Evolutionary conservation across 2,888 invertebrate genomes (phyloP).

Genomic region (Drosophila prolongata): DNA sequence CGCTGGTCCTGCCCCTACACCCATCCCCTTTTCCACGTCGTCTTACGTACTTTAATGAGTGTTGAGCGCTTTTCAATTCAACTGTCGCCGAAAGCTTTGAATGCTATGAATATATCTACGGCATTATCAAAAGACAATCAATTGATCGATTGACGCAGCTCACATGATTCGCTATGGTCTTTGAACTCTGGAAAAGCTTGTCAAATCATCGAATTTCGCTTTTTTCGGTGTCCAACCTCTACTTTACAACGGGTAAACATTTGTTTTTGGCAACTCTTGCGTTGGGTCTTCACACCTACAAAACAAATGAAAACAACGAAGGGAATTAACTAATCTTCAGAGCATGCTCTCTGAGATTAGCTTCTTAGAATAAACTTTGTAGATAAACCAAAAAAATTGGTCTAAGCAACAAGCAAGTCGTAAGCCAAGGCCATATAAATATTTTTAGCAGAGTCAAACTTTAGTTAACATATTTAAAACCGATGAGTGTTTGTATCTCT

Average conservation of each 20-base stretch:
- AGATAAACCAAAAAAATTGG: conserved; percentile 29
- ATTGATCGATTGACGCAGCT: conserved; percentile 43
- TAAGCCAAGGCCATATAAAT: neutral
- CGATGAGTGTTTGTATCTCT: too few relatives aligned
- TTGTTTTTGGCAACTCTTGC: conserved; percentile 9
- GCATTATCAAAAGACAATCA: conserved; percentile 44
- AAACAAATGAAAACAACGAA: conserved; percentile 15
- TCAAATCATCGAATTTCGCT: conserved; percentile 2
- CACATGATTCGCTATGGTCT: conserved; percentile 45
- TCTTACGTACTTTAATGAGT: conserved; percentile 33
- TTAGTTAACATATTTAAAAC: too few relatives aligned
- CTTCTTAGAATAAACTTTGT: conserved; percentile 22
- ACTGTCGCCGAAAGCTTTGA: conserved; percentile 33
- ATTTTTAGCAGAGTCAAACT: too few relatives aligned
- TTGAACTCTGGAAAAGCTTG: conserved; percentile 46
- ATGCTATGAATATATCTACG: conserved; percentile 15
- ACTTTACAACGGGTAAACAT: conserved; percentile 22
- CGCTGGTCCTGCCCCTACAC: conserved; percentile 12
- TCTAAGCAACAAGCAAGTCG: conserved; percentile 1
- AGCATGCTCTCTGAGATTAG: conserved; percentile 35
- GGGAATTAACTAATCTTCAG: conserved; percentile 33
- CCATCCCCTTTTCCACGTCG: conserved; percentile 1
- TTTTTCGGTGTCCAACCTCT: neutral
- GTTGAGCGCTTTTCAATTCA: conserved; percentile 40
- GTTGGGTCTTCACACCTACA: conserved; percentile 43